Percentiles rank a stretch among this genome's conserved stretches.
Conservation (phyloP, 2,888 invertebrate species). For the Pammene aurita region DNA sequence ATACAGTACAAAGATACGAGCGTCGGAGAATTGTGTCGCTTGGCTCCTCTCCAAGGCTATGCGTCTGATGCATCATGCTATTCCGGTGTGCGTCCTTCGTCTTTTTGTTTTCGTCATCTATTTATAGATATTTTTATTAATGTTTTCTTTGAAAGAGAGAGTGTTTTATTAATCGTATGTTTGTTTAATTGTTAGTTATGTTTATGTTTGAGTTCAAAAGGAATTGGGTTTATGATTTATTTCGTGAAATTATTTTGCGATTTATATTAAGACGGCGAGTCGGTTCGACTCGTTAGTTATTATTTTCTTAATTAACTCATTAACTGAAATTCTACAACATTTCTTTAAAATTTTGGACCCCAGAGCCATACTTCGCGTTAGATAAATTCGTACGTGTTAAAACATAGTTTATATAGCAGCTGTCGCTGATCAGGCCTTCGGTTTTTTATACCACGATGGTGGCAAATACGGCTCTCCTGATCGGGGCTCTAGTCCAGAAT, state of each 20-base stretch:
- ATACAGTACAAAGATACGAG: not conserved
- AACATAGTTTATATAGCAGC: too few relatives aligned
- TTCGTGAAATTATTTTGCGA: not conserved
- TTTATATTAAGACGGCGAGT: too few relatives aligned
- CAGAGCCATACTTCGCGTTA: too few relatives aligned
- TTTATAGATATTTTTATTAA: slow-evolving; percentile 59
- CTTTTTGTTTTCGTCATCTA: slow-evolving; percentile 65
- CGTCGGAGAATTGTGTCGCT: slow-evolving; percentile 46
- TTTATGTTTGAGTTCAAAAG: slow-evolving; percentile 12
- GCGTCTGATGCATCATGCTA: slow-evolving; percentile 71
- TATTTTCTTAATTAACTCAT: too few relatives aligned
- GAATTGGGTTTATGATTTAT: slow-evolving; percentile 11
- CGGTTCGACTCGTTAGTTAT: too few relatives aligned
- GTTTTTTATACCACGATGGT: too few relatives aligned
- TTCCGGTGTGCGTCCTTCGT: slow-evolving; percentile 71
- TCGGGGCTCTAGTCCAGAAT: too few relatives aligned
- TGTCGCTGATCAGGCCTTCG: too few relatives aligned
- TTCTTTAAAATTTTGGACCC: too few relatives aligned
- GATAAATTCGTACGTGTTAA: too few relatives aligned
- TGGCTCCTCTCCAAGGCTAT: slow-evolving; percentile 65
- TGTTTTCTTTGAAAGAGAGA: slow-evolving; percentile 32
- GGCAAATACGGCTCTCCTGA: too few relatives aligned
- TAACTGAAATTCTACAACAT: too few relatives aligned
- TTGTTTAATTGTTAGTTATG: slow-evolving; percentile 26
- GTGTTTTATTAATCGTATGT: slow-evolving; percentile 21